Conservation (phyloP, 2,113 vertebrate genomes). For the Gallinago media region DNA sequence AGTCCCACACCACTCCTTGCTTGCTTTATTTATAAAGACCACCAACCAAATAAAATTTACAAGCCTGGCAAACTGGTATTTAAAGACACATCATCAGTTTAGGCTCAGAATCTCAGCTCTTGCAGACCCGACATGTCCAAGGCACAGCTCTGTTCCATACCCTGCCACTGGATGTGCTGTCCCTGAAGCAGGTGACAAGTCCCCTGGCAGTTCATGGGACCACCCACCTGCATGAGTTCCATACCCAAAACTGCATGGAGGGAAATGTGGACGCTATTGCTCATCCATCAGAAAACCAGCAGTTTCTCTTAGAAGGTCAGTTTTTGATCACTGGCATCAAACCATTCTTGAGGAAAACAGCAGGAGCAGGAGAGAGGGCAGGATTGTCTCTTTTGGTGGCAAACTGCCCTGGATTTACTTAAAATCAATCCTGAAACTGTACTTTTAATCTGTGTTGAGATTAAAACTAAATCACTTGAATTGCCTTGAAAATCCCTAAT, state of each 20-base stretch:
- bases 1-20: not conserved
- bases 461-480: not conserved
- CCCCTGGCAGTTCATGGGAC: not conserved
- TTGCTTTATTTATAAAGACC: not conserved
- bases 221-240: not conserved
- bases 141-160: not conserved
- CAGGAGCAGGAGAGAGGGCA: not conserved
- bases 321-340: not conserved
- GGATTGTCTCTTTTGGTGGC: not conserved
- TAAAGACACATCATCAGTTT: not conserved
- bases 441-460: not conserved
- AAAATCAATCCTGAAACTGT: not conserved
- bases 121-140: rapidly evolving
- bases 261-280: rapidly evolving
- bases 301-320: not conserved
- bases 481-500: not conserved
- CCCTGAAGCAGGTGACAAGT: not conserved
- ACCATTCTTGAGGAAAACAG: not conserved
- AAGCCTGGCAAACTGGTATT: not conserved
- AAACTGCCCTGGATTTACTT: not conserved
- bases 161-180: not conserved
- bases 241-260: rapidly evolving
- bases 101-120: not conserved
- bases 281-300: not conserved
- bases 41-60: not conserved